These are phyloP conservation scores for Podocnemis expansa DNA, from an alignment of 2,113 vertebrate species.

Conservation along the genomic window DNA sequence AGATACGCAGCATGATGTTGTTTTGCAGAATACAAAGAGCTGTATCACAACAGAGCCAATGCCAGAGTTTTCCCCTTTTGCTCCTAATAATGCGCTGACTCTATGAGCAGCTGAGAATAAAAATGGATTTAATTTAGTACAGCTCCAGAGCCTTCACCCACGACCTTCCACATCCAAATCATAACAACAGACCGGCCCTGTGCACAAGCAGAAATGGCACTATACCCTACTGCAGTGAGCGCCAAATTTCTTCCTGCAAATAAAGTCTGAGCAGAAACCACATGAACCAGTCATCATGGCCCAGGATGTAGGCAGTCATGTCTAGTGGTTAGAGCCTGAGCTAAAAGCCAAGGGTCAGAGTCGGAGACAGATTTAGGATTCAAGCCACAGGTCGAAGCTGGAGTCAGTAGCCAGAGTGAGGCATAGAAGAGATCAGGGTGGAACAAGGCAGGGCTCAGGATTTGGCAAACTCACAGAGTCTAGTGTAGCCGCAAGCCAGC, in stretches of 20 bases:
- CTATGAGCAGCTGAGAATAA: not conserved
- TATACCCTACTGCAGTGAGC: accelerated
- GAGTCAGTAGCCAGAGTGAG: not conserved
- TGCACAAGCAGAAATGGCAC: not conserved
- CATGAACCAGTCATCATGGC: not conserved
- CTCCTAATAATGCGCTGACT: not conserved
- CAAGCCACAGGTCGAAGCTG: too few relatives aligned
- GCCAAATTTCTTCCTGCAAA: too few relatives aligned
- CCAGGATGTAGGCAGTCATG: not conserved
- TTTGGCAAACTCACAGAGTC: not conserved
- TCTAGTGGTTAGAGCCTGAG: not conserved
- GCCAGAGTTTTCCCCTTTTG: not conserved
- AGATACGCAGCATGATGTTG: slow-evolving; percentile 40
- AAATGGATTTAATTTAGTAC: not conserved
- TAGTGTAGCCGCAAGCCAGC: too few relatives aligned
- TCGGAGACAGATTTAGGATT: too few relatives aligned
- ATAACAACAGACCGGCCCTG: not conserved
- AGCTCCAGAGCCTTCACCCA: not conserved
- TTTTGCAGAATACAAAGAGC: slow-evolving; percentile 28
- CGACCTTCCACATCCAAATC: accelerated
- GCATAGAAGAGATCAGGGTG: not conserved
- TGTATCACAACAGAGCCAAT: slow-evolving; percentile 9
- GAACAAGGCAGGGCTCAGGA: not conserved
- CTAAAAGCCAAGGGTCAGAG: not conserved
- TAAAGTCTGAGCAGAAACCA: not conserved